Base-by-base conservation (phyloP, 1,140 invertebrate genomes). In the Achatina immaculata region DNA sequence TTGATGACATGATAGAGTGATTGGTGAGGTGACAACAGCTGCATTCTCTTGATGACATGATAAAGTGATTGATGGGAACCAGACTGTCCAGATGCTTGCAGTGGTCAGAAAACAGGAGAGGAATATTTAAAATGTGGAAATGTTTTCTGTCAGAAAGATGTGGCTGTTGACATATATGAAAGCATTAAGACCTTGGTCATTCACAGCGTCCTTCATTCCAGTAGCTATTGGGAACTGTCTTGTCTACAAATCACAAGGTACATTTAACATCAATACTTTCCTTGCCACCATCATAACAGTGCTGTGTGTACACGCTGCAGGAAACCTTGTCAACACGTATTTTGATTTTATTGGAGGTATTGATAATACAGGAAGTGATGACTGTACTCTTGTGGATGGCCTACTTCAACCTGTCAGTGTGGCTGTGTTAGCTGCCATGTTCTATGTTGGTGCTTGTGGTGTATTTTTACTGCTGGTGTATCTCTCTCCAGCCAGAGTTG, bases 241-340 rank as follows among this genome's bases (percentile, higher is more conserved):
- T 40, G 96, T 96, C 0, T 96, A 96, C 90, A 95, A 97, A 87
- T 93, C 85, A 86, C 78, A 77, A n/a, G 93, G 92, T 58, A 93
- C 94, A 69, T 97, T 98, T 87, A 96, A 94, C 87, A 93, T 95
- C 90, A 88, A 95, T 55, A 95, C 87, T 78, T 93, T 97, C 78
- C 85, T 97, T 11, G 91, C 97, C 0, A 97, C 96, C 0, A 91
- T 96, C 38, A 93, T 96, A 66, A 97, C 96, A 1, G 94, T 97
- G 7, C 92, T 98, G 73, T 96, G 95, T 24, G 97, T 98, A 2
- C 97, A 98, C 90, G 96, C 96, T 69, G 97, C 97, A 76, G 97
- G 97, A 51, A 98, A 98, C 92, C 94, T 98, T 24, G 97, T 99
- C 0, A 98, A 99, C 89, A 98, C 97, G 0, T 98, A 98, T 90